Base-by-base conservation (phyloP, 2,113 vertebrate species). In the Ornithorhynchus anatinus region DNA sequence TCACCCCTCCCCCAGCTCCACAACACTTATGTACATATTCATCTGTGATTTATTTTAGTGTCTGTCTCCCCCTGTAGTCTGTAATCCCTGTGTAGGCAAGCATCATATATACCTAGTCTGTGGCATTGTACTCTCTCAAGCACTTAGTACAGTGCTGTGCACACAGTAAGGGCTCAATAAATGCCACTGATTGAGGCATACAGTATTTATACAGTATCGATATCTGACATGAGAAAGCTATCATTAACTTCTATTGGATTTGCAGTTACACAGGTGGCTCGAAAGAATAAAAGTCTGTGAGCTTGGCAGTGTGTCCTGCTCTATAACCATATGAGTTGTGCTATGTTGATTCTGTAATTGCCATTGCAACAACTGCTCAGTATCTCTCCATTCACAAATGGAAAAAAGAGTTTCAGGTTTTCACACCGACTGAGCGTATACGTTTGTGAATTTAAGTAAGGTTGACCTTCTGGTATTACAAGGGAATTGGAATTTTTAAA, bases 311-410 rank as follows among this genome's bases (percentile, higher is more conserved):
- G 4, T 4, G 8, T 63, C 3, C 38, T 25, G 22, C 42, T 1
- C 0, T 59, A 51, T 23, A 40, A 5, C 10, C 9, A 1, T 17
- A 20, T 59, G 20, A 29, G 17, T 74, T 44, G 7, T 11, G 23
- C 45, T 20, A 5, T 2, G 6, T 23, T 15, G 12, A 25, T 47
- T 36, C 29, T 25, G 10, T 25, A 12, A 20, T 14, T 50, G 33
- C 25, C 58, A 43, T 10, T 43, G 33, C 22, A 27, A 42, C 70
- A 40, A 19, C 20, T 9, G 0, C 39, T 8, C 10, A 38, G 10
- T 40, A 2, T 48, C 22, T 4, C 5, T 61, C 5, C 53, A 35
- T 40, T 10, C 31, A 4, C 0, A 0, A 14, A 37, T 0, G 1
- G 35, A 8, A 4, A 20, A 48, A 53, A 19, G 6, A 36, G 15